Percentiles rank a stretch among this genome's conserved stretches.
These are phyloP conservation scores for Cyrtorhinus lividipennis DNA, from an alignment of 1,140 invertebrate genomes.

Conservation along the genomic window DNA sequence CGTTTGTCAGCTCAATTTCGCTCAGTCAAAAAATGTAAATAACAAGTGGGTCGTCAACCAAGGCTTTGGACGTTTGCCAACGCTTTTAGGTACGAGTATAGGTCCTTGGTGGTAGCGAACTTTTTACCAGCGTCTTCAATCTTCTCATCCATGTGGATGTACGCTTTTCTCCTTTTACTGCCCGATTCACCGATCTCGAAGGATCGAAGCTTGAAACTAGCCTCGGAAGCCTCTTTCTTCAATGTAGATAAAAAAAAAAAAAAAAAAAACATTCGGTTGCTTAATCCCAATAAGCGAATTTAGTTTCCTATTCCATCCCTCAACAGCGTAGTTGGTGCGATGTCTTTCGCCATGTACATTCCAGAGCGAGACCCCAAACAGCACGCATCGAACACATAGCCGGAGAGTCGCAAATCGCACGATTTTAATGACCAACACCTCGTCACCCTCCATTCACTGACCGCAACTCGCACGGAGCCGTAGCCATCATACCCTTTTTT, in stretches of 20 bases:
- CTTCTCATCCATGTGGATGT: too few relatives aligned
- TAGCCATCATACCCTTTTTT: too few relatives aligned
- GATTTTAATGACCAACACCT: background rate
- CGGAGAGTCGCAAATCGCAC: background rate
- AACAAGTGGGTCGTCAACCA: background rate
- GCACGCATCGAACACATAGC: background rate
- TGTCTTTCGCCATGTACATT: too few relatives aligned
- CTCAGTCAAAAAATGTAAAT: too few relatives aligned
- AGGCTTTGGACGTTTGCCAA: background rate
- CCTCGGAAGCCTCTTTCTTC: background rate
- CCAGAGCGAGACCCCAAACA: too few relatives aligned
- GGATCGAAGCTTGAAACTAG: background rate
- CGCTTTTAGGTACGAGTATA: background rate
- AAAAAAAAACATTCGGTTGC: too few relatives aligned
- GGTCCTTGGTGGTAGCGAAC: background rate
- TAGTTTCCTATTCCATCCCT: background rate
- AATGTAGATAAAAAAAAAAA: background rate
- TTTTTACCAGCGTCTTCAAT: too few relatives aligned
- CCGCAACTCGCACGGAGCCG: background rate
- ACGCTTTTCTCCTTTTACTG: too few relatives aligned
- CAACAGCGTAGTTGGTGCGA: too few relatives aligned
- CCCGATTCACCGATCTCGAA: too few relatives aligned
- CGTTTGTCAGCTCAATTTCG: background rate
- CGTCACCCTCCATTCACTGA: background rate
- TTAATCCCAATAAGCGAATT: background rate